Base-by-base conservation (phyloP, 64 coral and sea anemone species). In the Montipora efflorescens region DNA sequence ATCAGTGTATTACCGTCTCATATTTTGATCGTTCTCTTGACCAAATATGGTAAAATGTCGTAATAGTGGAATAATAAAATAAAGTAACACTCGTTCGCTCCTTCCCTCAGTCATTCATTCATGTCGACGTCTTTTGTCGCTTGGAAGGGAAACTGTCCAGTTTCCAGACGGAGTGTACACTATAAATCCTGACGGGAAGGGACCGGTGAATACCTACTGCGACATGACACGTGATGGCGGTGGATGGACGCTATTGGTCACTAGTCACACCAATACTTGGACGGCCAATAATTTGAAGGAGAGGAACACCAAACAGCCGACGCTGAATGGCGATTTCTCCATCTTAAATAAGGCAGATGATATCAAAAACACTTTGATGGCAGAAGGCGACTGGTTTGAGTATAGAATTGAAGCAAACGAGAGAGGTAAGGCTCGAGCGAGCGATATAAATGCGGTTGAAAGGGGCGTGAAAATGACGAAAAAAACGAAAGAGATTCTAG, bases 161-260 rank as follows among this genome's bases (percentile, higher is more conserved):
- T 93, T 87, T n/a, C 91, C 91, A 48, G 85, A 84, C 75, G 91
- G 91, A 53, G 76, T 87, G 21, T 93, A 93, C 64, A 93, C 45
- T 25, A 93, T 93, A 12, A 93, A 87, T 46, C 91, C 91, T 57
- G 83, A 69, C 76, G 8, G 59, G 21, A 75, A 87, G 21, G 91
- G 91, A 13, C 11, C 11, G 18, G 59, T 93, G 15, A 87, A 88
- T 0, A 93, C 91, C 15, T 93, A 93, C 74, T 93, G 91, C 64
- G 91, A 93, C 18, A 93, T 93, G 91, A 64, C 91, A 69, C 91
- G 83, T 79, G 58, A 93, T 44, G 91, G 75, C 77, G 91, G 91
- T 20, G 91, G 91, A 2, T 93, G 91, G 91, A 93, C 82, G 20
- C 83, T 93, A 87, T 70, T 93, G 72, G 83, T 93, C 15, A 93